Conservation (phyloP, 2,888 invertebrate species). For the Apamea anceps region DNA sequence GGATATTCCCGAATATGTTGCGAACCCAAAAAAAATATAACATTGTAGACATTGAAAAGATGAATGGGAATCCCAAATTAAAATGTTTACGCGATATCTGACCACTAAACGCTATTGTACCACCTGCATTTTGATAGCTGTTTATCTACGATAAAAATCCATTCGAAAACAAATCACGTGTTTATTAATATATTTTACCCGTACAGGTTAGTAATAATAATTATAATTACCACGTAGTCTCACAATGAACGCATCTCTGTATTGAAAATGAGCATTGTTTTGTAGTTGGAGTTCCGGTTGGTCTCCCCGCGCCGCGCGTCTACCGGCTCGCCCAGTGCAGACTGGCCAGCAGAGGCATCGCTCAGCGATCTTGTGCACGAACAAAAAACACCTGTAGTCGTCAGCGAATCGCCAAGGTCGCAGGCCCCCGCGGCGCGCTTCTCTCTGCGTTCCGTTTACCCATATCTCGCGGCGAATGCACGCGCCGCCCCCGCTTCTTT, state of each 20-base stretch:
- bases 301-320: conserved; percentile 74
- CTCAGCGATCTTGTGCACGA: conserved; percentile 83
- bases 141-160: conserved; percentile 21
- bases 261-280: conserved; percentile 77
- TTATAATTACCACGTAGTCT: conserved; percentile 53
- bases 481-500: conserved; percentile 82
- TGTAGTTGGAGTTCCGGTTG: conserved; percentile 81
- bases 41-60: conserved; percentile 1
- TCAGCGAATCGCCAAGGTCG: conserved; percentile 88
- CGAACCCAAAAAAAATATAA: neutral
- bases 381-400: conserved; percentile 90
- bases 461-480: conserved; percentile 89
- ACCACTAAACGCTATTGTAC: conserved; percentile 20
- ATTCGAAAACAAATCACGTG: conserved; percentile 46
- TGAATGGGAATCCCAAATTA: neutral
- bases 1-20: conserved; percentile 5
- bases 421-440: conserved; percentile 85
- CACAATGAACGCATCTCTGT: conserved; percentile 54
- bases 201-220: conserved; percentile 44
- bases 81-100: neutral
- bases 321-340: conserved; percentile 68
- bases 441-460: conserved; percentile 88
- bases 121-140: conserved; percentile 31
- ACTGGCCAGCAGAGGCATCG: conserved; percentile 78
- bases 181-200: conserved; percentile 28